A percentile compares a stretch with the other conserved stretches of the same genome.
Evolutionary conservation across 2,888 invertebrate genomes (phyloP).

Genomic region (Disparrhopalites patrizii): DNA sequence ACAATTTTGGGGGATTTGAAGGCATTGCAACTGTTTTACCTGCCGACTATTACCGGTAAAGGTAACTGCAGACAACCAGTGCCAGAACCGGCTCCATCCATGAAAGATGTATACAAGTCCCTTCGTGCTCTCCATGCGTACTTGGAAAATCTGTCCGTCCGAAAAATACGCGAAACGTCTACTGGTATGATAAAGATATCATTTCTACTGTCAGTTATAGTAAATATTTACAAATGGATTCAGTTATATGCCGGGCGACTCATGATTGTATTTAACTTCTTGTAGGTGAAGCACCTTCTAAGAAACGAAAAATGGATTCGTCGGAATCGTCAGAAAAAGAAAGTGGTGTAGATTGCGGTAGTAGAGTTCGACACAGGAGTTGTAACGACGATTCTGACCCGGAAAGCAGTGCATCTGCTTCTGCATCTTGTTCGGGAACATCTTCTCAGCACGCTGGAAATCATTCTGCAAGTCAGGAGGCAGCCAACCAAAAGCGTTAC

Average conservation of each 20-base stretch:
- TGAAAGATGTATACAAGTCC: slow-evolving; percentile 35
- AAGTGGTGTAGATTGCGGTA: neutral
- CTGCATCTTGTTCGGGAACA: slow-evolving; percentile 23
- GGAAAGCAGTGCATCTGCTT: slow-evolving; percentile 19
- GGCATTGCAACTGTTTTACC: slow-evolving; percentile 59
- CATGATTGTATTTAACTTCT: neutral
- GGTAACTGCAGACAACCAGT: slow-evolving; percentile 39
- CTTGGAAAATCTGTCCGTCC: slow-evolving; percentile 29
- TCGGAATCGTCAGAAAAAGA: slow-evolving; percentile 6
- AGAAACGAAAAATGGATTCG: slow-evolving; percentile 39
- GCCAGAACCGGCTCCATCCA: slow-evolving; percentile 39
- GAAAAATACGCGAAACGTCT: slow-evolving; percentile 19
- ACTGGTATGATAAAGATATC: neutral
- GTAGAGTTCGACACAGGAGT: slow-evolving; percentile 9
- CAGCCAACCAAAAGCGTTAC: slow-evolving; percentile 33
- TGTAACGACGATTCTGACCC: slow-evolving; percentile 12
- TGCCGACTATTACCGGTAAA: slow-evolving; percentile 44
- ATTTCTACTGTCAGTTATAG: too few species aligned
- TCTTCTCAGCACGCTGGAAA: slow-evolving; percentile 12
- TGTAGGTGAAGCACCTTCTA: slow-evolving; percentile 34
- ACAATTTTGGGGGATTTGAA: slow-evolving; percentile 56
- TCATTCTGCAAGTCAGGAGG: slow-evolving; percentile 25
- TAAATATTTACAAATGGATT: neutral
- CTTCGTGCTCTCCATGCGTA: slow-evolving; percentile 37
- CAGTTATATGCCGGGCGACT: neutral